phyloP scores from a whole-genome alignment of 2,888 invertebrate genomes.

The Hydroisotoma schaefferi region DNA sequence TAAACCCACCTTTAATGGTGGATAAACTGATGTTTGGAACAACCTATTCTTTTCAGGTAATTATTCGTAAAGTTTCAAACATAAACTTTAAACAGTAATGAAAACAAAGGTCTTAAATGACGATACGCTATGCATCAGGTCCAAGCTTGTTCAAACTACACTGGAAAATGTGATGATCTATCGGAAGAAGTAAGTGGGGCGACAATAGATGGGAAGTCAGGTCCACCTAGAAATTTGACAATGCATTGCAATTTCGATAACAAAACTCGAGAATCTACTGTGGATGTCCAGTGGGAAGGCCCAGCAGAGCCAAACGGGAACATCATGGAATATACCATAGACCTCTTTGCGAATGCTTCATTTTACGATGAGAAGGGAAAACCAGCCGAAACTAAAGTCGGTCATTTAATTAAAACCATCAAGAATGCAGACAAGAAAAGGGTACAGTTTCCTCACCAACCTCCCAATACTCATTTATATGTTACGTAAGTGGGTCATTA shows the following conservation, averaged over 20 bases:
- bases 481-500: constrained; percentile 53
- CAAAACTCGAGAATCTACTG: constrained; percentile 60
- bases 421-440: constrained; percentile 55
- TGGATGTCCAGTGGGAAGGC: constrained; percentile 69
- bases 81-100: constrained; percentile 10
- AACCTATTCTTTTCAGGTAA: constrained; percentile 71
- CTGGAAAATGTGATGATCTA: constrained; percentile 71
- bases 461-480: constrained; percentile 80
- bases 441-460: constrained; percentile 65
- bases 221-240: constrained; percentile 66
- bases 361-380: constrained; percentile 58
- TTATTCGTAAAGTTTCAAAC: not conserved
- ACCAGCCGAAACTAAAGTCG: constrained; percentile 58
- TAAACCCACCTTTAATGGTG: constrained; percentile 72
- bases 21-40: constrained; percentile 72
- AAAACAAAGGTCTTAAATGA: not conserved
- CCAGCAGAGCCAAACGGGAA: constrained; percentile 73
- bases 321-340: constrained; percentile 71
- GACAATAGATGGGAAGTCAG: constrained; percentile 76
- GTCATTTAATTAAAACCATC: constrained; percentile 61
- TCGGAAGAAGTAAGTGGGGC: constrained; percentile 73
- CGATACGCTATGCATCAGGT: constrained; percentile 52
- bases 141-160: constrained; percentile 75
- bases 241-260: constrained; percentile 66
- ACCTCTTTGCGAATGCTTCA: constrained; percentile 58